Evolutionary conservation across 2,113 vertebrate species (phyloP).

Genomic region (Aegithalos caudatus): DNA sequence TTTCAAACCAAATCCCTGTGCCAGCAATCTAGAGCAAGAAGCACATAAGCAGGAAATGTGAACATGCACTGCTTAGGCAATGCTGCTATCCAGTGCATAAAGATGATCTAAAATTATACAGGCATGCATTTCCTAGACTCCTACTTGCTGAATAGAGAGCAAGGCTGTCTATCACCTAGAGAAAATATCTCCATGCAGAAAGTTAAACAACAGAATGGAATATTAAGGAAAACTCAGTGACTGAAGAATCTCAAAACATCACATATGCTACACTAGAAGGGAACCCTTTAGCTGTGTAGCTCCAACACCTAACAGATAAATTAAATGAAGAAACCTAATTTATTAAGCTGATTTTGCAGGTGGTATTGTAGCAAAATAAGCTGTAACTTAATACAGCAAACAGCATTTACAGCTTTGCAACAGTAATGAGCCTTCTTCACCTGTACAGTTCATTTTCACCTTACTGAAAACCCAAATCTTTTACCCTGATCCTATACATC

Average conservation of each 20-base stretch:
- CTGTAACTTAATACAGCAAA: neutral
- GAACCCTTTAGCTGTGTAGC: neutral
- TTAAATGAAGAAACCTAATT: neutral
- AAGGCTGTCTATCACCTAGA: neutral
- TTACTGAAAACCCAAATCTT: neutral
- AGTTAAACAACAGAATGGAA: neutral
- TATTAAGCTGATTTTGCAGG: neutral
- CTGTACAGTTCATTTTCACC: neutral
- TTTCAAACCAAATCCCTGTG: neutral
- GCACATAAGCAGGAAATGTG: neutral
- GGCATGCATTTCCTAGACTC: neutral
- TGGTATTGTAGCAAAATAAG: neutral
- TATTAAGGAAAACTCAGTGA: neutral
- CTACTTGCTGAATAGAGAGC: neutral
- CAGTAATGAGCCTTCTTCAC: neutral
- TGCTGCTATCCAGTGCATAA: neutral
- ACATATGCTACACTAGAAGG: neutral
- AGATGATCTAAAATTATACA: neutral
- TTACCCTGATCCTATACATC: neutral
- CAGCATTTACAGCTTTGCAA: neutral
- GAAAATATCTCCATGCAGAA: neutral
- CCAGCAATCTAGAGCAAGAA: neutral
- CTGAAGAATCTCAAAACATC: neutral
- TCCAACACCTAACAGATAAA: neutral
- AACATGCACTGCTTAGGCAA: neutral